Conservation (phyloP, 2,797 vertebrate genomes). For the Poecilia gillii region DNA sequence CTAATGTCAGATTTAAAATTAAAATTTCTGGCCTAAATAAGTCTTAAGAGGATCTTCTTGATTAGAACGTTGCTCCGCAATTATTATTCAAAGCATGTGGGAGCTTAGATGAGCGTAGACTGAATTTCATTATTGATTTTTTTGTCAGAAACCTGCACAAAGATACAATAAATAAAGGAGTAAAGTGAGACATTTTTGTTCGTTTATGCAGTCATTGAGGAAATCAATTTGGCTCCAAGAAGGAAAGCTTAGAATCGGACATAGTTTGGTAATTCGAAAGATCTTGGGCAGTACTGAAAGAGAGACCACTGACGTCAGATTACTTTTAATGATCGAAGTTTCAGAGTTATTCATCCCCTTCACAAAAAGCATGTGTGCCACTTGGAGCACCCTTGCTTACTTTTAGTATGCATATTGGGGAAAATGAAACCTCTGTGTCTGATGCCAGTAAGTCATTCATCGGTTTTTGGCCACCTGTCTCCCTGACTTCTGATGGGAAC, state of each 20-base stretch:
- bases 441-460: not conserved
- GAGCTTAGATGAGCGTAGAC: not conserved
- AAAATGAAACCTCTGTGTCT: not conserved
- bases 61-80: conserved; percentile 1
- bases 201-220: not conserved
- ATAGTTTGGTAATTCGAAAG: not conserved
- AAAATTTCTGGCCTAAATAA: not conserved
- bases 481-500: not conserved
- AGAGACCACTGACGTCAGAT: not conserved
- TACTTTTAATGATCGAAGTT: not conserved
- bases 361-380: not conserved
- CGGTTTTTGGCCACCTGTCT: not conserved
- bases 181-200: not conserved
- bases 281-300: not conserved
- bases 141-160: conserved; percentile 3
- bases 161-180: not conserved
- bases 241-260: not conserved
- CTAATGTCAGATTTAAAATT: conserved; percentile 6
- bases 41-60: conserved; percentile 1
- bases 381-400: not conserved
- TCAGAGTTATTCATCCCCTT: not conserved
- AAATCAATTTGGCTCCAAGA: not conserved
- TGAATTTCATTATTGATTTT: conserved; percentile 11
- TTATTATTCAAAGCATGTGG: not conserved
- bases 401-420: not conserved